Evolutionary conservation across 2,888 invertebrate genomes (phyloP).

Genomic region (Nephrocerus scutellatus): DNA sequence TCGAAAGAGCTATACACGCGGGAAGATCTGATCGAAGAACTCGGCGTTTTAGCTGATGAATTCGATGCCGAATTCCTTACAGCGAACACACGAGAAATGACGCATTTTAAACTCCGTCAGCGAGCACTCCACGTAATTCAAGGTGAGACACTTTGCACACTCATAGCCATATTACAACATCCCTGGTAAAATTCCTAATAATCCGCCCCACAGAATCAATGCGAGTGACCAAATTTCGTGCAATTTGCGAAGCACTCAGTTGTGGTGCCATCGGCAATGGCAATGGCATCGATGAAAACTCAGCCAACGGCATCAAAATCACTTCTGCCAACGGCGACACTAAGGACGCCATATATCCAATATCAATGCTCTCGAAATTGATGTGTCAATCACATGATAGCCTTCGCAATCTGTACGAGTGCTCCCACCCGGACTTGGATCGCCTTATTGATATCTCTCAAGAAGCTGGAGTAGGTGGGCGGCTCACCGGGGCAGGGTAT

Average conservation of each 20-base stretch:
- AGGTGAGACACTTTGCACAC: constrained; percentile 53
- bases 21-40: constrained; percentile 57
- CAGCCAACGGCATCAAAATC: too few relatives aligned
- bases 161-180: not conserved
- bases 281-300: too few relatives aligned
- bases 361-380: constrained; percentile 60
- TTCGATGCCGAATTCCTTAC: constrained; percentile 62
- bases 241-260: constrained; percentile 50
- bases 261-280: constrained; percentile 4
- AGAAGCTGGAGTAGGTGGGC: constrained; percentile 67
- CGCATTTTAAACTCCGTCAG: constrained; percentile 70
- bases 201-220: constrained; percentile 62
- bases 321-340: not conserved
- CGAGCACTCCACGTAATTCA: constrained; percentile 84
- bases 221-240: constrained; percentile 72
- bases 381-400: constrained; percentile 89
- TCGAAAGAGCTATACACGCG: constrained; percentile 62
- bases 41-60: constrained; percentile 54
- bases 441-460: constrained; percentile 67
- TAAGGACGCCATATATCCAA: constrained; percentile 26
- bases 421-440: constrained; percentile 85
- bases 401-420: constrained; percentile 78
- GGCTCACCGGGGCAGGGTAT: constrained; percentile 90
- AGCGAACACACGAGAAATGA: constrained; percentile 56
- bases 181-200: not conserved